Base-by-base conservation (phyloP, 2,888 invertebrate species). In the Cloeon dipterum region DNA sequence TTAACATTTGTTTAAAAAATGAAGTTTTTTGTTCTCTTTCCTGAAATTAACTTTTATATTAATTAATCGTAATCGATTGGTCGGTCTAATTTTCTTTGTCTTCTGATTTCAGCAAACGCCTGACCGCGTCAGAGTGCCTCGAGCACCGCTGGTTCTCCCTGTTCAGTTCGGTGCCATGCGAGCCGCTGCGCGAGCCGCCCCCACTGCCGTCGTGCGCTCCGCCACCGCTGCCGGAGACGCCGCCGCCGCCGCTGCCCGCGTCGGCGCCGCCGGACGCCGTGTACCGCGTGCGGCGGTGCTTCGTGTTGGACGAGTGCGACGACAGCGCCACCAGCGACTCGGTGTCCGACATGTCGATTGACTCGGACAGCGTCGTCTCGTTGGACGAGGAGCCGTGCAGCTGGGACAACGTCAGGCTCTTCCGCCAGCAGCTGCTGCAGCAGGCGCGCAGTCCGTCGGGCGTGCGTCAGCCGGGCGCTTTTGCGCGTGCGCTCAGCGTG, bases 121-220 rank as follows among this genome's bases (percentile, higher is more conserved):
- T 89, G 62, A 76, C 77, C 55, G 83, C 85, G 52, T 69, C 73
- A 52, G 78, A 85, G 61, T 79, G 89, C 62, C 70, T 89, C 54
- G 73, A 81, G 56, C 89, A 91, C 63, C 70, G 77, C 51, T 91
- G 89, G 91, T 69, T 91, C 39, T n/a, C 32, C 32, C 36, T 32
- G 20, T 35, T 32, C 5, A 25, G 10, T 16, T 11, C 26, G 36
- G 21, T 19, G 3, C 18, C 19, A 19, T 7, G 21, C 13, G 26
- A 19, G 14, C 14, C 26, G n/a, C 16, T 20, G 16, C 17, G 8
- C 13, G n/a, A n/a, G 7, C 23, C 23, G 23, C 23, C 23, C 23
- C 23, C 7, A 7, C 23, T 8, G 8, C 23, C 11, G 7, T 23
- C 23, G 23, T 23, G 23, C 23, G 23, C 23, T 11, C 23, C 11